Evolutionary conservation across 2,113 vertebrate species (phyloP).

Genomic region (Esox niger): DNA sequence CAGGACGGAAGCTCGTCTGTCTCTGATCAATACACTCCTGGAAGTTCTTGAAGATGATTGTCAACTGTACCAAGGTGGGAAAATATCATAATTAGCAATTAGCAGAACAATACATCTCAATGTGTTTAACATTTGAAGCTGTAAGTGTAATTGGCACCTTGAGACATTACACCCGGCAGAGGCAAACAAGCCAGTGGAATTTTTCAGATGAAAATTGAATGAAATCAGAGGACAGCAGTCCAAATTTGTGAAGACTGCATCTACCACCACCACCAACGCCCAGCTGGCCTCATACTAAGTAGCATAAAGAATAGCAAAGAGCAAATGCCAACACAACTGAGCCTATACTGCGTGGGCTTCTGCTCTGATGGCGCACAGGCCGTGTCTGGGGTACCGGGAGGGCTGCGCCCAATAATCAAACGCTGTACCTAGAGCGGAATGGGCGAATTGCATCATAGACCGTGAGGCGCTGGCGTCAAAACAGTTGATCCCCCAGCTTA

Average conservation of each 20-base stretch:
- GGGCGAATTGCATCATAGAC: not conserved
- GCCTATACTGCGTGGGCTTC: not conserved
- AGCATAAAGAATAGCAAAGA: not conserved
- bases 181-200: not conserved
- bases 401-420: not conserved
- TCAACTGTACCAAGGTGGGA: constrained; percentile 74
- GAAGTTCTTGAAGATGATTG: constrained; percentile 98
- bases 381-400: not conserved
- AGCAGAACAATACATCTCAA: not conserved
- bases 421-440: not conserved
- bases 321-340: not conserved
- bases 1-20: constrained; percentile 92
- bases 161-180: not conserved
- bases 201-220: not conserved
- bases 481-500: no score
- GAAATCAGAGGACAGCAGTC: not conserved
- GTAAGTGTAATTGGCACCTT: not conserved
- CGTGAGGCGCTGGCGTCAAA: no score
- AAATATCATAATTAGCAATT: not conserved
- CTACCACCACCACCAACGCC: no score
- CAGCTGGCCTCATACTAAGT: not conserved
- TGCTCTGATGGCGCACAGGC: not conserved
- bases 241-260: no score
- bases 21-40: constrained; percentile 96
- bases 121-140: not conserved